phyloP scores from a whole-genome alignment of 2,888 invertebrate species.

The Stomorhina lunata region DNA sequence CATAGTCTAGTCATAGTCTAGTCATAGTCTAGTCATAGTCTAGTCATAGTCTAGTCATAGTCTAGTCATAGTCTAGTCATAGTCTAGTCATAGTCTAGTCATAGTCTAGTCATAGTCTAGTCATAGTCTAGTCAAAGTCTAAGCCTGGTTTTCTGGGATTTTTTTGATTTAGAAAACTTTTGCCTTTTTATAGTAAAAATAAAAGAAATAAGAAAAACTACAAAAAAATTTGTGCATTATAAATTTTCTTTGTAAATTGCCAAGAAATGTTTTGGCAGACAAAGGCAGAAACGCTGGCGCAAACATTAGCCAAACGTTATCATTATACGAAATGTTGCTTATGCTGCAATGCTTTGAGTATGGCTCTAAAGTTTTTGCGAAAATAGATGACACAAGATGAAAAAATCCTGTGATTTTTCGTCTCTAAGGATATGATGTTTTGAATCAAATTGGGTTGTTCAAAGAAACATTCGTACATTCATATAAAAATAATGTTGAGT shows the following conservation, averaged over 20 bases:
- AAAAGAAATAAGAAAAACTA: neutral
- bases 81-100: too few relatives aligned
- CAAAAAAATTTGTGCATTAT: neutral
- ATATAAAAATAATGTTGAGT: neutral
- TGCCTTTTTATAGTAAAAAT: neutral
- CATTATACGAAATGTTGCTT: neutral
- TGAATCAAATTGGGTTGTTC: constrained; percentile 13
- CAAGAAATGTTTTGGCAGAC: constrained; percentile 46
- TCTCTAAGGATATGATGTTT: constrained; percentile 29
- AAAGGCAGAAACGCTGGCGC: constrained; percentile 30
- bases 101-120: too few relatives aligned
- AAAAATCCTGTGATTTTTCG: constrained; percentile 28
- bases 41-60: too few relatives aligned
- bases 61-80: too few relatives aligned
- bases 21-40: too few relatives aligned
- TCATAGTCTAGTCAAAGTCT: too few relatives aligned
- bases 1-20: too few relatives aligned
- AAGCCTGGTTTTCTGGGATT: too few relatives aligned
- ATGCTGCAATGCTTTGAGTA: constrained; percentile 16
- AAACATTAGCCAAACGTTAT: neutral
- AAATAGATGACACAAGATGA: neutral
- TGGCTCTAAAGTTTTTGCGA: neutral
- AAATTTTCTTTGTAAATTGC: constrained; percentile 33
- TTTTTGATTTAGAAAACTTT: neutral
- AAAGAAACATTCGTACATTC: neutral